Evolutionary conservation across 2,113 vertebrate genomes (phyloP).

Genomic region (Carlito syrichta): DNA sequence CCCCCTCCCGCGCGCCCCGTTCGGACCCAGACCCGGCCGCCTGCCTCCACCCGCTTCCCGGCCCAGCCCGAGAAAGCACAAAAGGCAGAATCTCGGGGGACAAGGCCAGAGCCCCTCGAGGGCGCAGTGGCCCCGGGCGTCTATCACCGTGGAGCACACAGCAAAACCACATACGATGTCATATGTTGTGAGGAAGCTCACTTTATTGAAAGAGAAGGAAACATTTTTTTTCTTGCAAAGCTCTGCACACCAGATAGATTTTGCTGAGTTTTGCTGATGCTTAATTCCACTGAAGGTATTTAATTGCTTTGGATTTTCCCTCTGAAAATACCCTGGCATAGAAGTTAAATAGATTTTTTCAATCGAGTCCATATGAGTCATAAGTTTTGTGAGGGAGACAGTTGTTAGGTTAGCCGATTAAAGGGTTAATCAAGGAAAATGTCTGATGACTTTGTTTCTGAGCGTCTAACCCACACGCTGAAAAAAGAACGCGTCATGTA

Average conservation of each 20-base stretch:
- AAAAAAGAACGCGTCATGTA: background rate
- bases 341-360: conserved; percentile 47
- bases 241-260: background rate
- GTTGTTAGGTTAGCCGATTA: conserved; percentile 22
- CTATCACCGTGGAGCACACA: background rate
- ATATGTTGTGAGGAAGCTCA: background rate
- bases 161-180: background rate
- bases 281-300: conserved; percentile 64
- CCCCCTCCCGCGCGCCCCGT: background rate
- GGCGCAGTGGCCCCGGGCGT: background rate
- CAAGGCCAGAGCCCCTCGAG: background rate
- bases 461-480: background rate
- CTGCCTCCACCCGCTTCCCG: background rate
- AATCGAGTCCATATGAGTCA: conserved; percentile 10
- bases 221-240: background rate
- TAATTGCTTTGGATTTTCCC: conserved; percentile 61
- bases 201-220: conserved; percentile 23
- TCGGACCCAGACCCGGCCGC: background rate
- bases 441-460: conserved; percentile 15
- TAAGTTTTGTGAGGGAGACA: conserved; percentile 22
- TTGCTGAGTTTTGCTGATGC: conserved; percentile 49
- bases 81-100: background rate
- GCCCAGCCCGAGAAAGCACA: background rate
- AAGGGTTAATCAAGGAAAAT: background rate
- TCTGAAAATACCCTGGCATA: conserved; percentile 64